Evolutionary conservation across 2,797 vertebrate genomes (phyloP).

Genomic region (Clamator glandarius): DNA sequence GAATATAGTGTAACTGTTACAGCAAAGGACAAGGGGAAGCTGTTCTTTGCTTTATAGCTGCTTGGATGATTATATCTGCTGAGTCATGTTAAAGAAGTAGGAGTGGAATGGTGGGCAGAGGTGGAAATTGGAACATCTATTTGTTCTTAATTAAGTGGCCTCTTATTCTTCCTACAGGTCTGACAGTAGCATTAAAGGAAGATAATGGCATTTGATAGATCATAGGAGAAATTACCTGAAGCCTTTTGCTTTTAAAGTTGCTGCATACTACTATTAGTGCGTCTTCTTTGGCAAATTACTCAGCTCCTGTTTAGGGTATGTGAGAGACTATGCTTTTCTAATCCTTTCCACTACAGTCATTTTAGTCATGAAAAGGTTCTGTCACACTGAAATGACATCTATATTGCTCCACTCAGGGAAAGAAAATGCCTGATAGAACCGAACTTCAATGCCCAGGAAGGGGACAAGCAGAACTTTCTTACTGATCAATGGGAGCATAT

Average conservation of each 20-base stretch:
- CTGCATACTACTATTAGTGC: background rate
- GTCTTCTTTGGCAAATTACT: constrained; percentile 21
- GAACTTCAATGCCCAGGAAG: background rate
- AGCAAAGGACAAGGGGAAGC: constrained; percentile 12
- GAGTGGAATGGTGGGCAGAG: background rate
- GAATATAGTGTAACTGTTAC: background rate
- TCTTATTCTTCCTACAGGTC: background rate
- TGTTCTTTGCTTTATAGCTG: constrained; percentile 14
- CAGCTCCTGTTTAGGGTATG: background rate
- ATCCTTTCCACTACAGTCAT: background rate
- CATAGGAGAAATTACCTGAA: constrained; percentile 29
- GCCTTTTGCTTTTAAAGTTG: background rate
- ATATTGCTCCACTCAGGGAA: background rate
- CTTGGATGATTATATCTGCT: background rate
- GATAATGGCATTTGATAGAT: constrained; percentile 17
- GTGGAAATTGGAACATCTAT: constrained; percentile 24
- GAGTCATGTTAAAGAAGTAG: background rate
- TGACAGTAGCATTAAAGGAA: background rate
- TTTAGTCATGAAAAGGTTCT: background rate
- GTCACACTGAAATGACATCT: background rate
- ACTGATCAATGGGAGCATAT: background rate
- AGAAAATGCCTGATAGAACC: background rate
- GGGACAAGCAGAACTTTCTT: background rate
- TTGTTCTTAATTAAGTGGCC: constrained; percentile 20
- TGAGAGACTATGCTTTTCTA: background rate